These are phyloP conservation scores for Lasioglossum marginatum DNA, from an alignment of 2,888 invertebrate genomes.

Conservation along the genomic window DNA sequence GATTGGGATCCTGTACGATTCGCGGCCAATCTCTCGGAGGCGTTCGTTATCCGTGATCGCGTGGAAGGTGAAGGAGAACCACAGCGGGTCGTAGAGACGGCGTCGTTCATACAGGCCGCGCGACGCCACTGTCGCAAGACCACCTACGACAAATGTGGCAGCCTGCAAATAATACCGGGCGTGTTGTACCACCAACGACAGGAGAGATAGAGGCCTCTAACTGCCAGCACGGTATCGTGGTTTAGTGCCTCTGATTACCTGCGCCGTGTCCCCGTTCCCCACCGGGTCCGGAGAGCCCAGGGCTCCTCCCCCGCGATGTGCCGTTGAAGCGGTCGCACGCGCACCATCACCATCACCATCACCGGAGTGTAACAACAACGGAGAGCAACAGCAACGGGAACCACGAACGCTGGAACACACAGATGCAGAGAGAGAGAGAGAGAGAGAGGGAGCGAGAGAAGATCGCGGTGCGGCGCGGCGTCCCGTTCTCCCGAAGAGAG, in stretches of 20 bases:
- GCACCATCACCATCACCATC: neutral
- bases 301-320: constrained; percentile 54
- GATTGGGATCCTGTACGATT: neutral
- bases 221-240: constrained; percentile 81
- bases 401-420: neutral
- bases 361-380: neutral
- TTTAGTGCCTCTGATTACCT: constrained; percentile 83
- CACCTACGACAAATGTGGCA: constrained; percentile 83
- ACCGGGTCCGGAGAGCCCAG: constrained; percentile 1
- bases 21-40: neutral
- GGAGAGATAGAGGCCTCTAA: constrained; percentile 78
- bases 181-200: constrained; percentile 77
- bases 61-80: constrained; percentile 55
- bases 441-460: neutral
- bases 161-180: constrained; percentile 80
- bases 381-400: neutral
- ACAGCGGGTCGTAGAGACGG: constrained; percentile 51
- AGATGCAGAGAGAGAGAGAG: neutral
- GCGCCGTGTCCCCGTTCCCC: constrained; percentile 46
- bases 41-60: constrained; percentile 50
- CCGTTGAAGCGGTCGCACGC: constrained; percentile 36
- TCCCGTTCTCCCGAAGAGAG: constrained; percentile 14
- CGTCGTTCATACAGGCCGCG: constrained; percentile 63
- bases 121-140: constrained; percentile 76
- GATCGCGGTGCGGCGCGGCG: neutral